Percentiles rank a stretch among this genome's conserved stretches.
Conservation (phyloP, 2,797 vertebrate species). For the Vireo griseus region DNA sequence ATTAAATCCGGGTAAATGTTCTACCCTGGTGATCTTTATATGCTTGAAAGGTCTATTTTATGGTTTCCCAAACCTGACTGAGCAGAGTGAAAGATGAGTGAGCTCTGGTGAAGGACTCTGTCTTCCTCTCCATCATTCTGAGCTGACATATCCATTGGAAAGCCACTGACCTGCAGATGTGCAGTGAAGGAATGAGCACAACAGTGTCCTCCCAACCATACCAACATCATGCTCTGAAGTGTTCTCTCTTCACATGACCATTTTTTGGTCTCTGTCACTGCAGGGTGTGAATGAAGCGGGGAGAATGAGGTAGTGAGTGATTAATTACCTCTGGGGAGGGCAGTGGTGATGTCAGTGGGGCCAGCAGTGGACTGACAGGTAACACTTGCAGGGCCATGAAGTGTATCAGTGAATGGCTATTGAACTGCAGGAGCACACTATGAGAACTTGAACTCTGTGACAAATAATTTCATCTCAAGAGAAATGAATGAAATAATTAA, state of each 20-base stretch:
- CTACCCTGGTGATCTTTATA: conserved; percentile 9
- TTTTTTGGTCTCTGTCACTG: neutral
- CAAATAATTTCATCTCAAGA: neutral
- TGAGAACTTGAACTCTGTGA: neutral
- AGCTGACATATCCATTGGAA: neutral
- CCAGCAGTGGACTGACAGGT: neutral
- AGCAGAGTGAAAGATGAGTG: conserved; percentile 15
- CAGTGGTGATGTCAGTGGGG: neutral
- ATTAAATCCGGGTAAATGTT: neutral
- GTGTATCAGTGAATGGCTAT: neutral
- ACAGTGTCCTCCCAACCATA: neutral
- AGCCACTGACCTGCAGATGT: neutral
- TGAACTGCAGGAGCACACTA: neutral
- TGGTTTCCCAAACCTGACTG: conserved; percentile 12
- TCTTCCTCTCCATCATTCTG: neutral
- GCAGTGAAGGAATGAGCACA: neutral
- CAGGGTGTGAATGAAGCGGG: neutral
- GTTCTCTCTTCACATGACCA: neutral
- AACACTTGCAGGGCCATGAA: neutral
- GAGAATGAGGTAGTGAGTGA: neutral
- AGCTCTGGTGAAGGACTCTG: neutral
- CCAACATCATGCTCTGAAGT: fast-evolving
- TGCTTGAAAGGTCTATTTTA: conserved; percentile 30
- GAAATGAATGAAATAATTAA: neutral
- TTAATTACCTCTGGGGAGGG: neutral